phyloP scores from a whole-genome alignment of 2,888 invertebrate genomes.

The Strigamia transsilvanica region DNA sequence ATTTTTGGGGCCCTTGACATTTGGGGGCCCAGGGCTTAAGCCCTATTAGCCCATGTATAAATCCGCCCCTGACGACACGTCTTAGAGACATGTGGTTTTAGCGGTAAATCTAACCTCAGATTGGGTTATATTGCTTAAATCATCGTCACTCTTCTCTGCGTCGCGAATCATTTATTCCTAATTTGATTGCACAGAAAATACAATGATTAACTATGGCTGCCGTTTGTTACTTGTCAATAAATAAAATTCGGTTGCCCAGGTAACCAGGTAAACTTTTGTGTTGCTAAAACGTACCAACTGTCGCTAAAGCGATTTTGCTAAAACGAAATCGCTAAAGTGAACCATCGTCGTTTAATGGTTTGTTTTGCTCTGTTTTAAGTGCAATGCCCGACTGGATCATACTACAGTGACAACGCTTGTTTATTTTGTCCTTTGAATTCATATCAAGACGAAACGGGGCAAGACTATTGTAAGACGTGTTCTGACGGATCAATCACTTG shows the following conservation, averaged over 20 bases:
- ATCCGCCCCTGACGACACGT: too few relatives aligned
- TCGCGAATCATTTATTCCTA: not conserved
- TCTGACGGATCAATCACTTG: slow-evolving; percentile 63
- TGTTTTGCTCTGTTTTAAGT: not conserved
- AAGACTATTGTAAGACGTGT: slow-evolving; percentile 62
- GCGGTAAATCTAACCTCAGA: not conserved
- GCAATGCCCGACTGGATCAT: slow-evolving; percentile 45
- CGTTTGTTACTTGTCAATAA: slow-evolving; percentile 16
- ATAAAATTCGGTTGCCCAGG: not conserved
- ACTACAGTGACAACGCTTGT: slow-evolving; percentile 62
- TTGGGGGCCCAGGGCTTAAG: too few relatives aligned
- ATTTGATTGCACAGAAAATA: not conserved
- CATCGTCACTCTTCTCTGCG: not conserved
- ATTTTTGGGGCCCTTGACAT: too few relatives aligned
- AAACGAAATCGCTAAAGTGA: too few relatives aligned
- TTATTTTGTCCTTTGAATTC: slow-evolving; percentile 65
- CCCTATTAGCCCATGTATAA: too few relatives aligned
- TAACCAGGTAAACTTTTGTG: too few relatives aligned
- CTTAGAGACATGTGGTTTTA: too few relatives aligned
- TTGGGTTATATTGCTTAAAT: not conserved
- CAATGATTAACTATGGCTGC: slow-evolving; percentile 14
- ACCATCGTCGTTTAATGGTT: too few relatives aligned
- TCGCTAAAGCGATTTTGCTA: too few relatives aligned
- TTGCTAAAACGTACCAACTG: too few relatives aligned
- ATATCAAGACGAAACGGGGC: slow-evolving; percentile 64